phyloP scores from a whole-genome alignment of 92 coral and sea anemone species.

The Heteractis magnifica region DNA sequence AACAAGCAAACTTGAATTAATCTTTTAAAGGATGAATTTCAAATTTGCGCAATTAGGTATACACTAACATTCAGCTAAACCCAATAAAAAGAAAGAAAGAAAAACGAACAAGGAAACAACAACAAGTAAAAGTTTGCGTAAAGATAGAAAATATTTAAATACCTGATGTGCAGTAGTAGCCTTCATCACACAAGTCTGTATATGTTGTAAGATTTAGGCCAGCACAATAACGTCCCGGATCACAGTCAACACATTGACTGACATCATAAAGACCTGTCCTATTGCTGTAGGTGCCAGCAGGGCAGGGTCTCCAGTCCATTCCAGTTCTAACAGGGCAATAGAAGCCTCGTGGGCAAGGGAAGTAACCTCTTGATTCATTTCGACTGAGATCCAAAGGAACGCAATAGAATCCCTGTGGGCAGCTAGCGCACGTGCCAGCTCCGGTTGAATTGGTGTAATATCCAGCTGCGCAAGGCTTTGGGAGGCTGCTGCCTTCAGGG shows the following conservation, averaged over 20 bases:
- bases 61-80: no score
- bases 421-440: slow-evolving; percentile 59
- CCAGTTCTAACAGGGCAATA: slow-evolving; percentile 93
- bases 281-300: slow-evolving; percentile 95
- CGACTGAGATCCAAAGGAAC: slow-evolving; percentile 74
- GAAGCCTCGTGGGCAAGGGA: slow-evolving; percentile 73
- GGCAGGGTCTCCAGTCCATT: slow-evolving; percentile 80
- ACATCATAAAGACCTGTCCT: slow-evolving; percentile 66
- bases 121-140: not conserved
- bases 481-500: slow-evolving; percentile 78
- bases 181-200: slow-evolving; percentile 74
- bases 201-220: slow-evolving; percentile 86
- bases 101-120: not conserved
- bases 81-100: no score
- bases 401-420: slow-evolving; percentile 82
- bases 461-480: slow-evolving; percentile 93
- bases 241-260: slow-evolving; percentile 85
- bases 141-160: not conserved
- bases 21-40: no score
- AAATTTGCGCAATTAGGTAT: no score
- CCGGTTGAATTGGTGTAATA: slow-evolving; percentile 76
- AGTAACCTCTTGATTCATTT: slow-evolving; percentile 77
- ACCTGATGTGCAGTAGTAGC: slow-evolving; percentile 94
- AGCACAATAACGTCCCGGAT: slow-evolving; percentile 85
- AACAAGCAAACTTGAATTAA: no score